Evolutionary conservation across 1,140 invertebrate species (phyloP).

Genomic region (Bombus haemorrhoidalis): DNA sequence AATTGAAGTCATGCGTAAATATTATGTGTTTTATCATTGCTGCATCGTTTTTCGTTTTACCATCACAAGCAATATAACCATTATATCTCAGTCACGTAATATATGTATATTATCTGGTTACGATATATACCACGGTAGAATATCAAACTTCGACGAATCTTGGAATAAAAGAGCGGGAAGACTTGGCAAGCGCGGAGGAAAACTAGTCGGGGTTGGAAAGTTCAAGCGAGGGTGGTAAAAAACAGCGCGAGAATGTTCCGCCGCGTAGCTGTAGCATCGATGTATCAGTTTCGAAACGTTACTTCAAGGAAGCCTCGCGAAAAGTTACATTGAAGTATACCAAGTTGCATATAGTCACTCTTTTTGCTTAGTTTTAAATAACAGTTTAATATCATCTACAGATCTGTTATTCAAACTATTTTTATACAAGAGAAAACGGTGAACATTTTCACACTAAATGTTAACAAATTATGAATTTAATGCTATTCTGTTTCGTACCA

Average conservation of each 20-base stretch:
- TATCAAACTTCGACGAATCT: slow-evolving; percentile 55
- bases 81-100: slow-evolving; percentile 55
- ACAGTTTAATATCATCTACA: neutral
- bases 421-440: too few relatives aligned
- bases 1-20: slow-evolving; percentile 54
- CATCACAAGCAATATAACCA: slow-evolving; percentile 41
- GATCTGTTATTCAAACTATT: neutral
- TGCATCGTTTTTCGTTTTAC: slow-evolving; percentile 51
- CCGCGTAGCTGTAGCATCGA: slow-evolving; percentile 27
- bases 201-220: neutral
- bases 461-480: too few relatives aligned
- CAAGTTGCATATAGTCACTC: neutral
- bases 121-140: slow-evolving; percentile 54
- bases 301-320: neutral
- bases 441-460: too few relatives aligned
- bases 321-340: neutral
- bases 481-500: too few relatives aligned
- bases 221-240: slow-evolving; percentile 17
- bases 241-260: neutral
- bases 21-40: slow-evolving; percentile 27
- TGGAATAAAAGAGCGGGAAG: slow-evolving; percentile 38
- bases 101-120: slow-evolving; percentile 50
- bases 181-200: neutral
- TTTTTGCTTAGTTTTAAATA: neutral
- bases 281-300: slow-evolving; percentile 42